A percentile compares a stretch with the other conserved stretches of the same genome.
phyloP scores from a whole-genome alignment of 2,113 vertebrate species.

The Hystrix cristata region DNA sequence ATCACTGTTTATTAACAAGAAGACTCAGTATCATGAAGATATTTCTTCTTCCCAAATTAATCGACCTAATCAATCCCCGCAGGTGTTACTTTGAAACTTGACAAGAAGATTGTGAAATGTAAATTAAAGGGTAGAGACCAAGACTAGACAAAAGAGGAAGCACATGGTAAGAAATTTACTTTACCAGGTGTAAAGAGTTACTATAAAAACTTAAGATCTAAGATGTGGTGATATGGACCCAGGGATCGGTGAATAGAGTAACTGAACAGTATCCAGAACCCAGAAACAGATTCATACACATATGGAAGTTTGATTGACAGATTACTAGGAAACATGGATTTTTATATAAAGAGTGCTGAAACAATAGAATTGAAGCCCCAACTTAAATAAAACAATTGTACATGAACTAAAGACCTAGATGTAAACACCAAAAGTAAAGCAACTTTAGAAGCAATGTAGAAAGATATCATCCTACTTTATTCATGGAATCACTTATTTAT shows the following conservation, averaged over 20 bases:
- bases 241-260: not conserved
- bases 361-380: not conserved
- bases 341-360: not conserved
- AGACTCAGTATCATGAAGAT: not conserved
- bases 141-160: not conserved
- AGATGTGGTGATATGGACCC: not conserved
- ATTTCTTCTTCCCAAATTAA: not conserved
- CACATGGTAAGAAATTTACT: not conserved
- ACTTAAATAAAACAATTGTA: not conserved
- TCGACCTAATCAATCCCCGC: not conserved
- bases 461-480: not conserved
- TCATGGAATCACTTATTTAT: not conserved
- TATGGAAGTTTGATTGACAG: not conserved
- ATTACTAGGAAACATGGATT: not conserved
- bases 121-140: not conserved
- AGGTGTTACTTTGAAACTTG: conserved; percentile 19
- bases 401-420: conserved; percentile 4
- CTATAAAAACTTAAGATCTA: not conserved
- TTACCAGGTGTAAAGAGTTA: not conserved
- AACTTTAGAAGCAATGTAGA: not conserved
- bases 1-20: not conserved
- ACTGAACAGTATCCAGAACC: not conserved
- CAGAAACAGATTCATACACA: not conserved
- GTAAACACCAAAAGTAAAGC: not conserved
- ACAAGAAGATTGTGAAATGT: not conserved